Conservation (phyloP, 2,888 invertebrate species). For the Aporophyla nigra region DNA sequence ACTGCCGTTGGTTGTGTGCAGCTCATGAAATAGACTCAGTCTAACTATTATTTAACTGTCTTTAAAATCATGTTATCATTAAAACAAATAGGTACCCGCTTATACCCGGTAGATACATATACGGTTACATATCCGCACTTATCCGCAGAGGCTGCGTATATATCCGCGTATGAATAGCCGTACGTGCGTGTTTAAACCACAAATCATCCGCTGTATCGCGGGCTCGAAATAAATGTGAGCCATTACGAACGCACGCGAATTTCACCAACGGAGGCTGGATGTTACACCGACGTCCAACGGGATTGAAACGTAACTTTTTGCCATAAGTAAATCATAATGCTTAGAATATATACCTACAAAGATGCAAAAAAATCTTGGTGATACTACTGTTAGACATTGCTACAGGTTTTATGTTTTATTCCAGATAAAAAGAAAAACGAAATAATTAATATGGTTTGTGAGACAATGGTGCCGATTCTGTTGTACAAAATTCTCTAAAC, state of each 20-base stretch:
- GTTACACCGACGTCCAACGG: constrained; percentile 33
- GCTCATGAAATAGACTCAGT: background rate
- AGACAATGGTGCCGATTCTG: no score
- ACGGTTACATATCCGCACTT: constrained; percentile 29
- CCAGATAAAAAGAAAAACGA: no score
- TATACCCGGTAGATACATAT: constrained; percentile 3
- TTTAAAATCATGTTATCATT: background rate
- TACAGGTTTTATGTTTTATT: background rate
- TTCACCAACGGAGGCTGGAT: constrained; percentile 36
- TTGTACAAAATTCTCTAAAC: no score
- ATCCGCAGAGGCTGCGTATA: constrained; percentile 39
- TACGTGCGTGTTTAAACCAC: constrained; percentile 64
- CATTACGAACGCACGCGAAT: constrained; percentile 62
- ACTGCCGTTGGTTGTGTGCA: background rate
- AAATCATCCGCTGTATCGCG: constrained; percentile 70
- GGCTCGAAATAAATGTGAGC: constrained; percentile 65
- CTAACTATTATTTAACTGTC: background rate
- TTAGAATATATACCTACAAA: background rate
- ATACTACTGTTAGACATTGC: background rate
- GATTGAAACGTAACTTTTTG: background rate
- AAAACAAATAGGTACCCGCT: background rate
- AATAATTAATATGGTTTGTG: no score
- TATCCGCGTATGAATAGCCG: constrained; percentile 51
- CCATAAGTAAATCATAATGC: background rate
- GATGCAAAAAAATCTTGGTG: background rate